These are phyloP conservation scores for Aix galericulata DNA, from an alignment of 2,113 vertebrate species.

Conservation along the genomic window DNA sequence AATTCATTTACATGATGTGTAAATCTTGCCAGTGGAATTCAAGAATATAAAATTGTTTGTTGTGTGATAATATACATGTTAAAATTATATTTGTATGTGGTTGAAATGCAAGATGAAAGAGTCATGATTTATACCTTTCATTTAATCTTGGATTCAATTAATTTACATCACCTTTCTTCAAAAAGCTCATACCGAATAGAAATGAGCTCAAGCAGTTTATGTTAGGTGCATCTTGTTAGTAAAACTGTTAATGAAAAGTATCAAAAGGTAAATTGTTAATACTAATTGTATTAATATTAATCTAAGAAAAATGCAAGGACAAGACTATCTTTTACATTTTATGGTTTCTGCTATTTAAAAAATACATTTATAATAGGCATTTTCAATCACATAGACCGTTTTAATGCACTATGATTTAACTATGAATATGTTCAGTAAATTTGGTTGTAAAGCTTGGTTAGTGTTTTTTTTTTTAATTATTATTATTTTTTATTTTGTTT, in stretches of 20 bases:
- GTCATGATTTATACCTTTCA: background rate
- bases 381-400: slow-evolving; percentile 21
- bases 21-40: background rate
- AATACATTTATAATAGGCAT: background rate
- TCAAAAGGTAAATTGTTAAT: background rate
- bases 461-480: background rate
- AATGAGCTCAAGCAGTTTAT: background rate
- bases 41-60: background rate
- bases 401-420: slow-evolving; percentile 42
- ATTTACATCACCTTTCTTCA: background rate
- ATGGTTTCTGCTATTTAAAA: background rate
- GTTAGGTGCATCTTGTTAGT: background rate
- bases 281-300: background rate
- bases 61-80: background rate
- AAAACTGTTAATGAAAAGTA: background rate
- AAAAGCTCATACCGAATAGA: background rate
- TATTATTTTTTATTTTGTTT: background rate
- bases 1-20: background rate
- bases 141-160: slow-evolving; percentile 5
- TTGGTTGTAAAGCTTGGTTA: slow-evolving; percentile 55
- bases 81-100: slow-evolving; percentile 1
- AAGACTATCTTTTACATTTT: background rate
- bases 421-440: slow-evolving; percentile 44
- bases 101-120: slow-evolving; percentile 3
- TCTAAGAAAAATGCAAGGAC: background rate